A percentile compares a stretch with the other conserved stretches of the same genome.
Conservation (phyloP, 1,140 invertebrate genomes). For the Drosophila mauritiana region DNA sequence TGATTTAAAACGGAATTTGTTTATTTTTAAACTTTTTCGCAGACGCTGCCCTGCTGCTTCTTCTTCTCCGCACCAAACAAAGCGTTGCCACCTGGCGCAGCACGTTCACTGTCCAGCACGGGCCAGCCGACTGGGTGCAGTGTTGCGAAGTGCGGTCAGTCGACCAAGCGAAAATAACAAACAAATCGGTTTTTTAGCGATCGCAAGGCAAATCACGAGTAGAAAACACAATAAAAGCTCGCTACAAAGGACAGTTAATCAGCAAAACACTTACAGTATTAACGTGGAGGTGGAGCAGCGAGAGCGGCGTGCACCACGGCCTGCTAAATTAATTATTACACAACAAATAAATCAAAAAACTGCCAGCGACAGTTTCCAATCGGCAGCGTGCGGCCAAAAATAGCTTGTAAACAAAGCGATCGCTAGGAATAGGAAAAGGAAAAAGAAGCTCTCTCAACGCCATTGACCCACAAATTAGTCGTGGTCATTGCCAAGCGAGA, state of each 20-base stretch:
- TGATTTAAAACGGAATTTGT: slow-evolving; percentile 55
- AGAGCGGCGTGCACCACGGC: slow-evolving; percentile 45
- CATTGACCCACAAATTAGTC: slow-evolving; percentile 70
- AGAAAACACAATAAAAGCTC: slow-evolving; percentile 20
- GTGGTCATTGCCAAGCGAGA: slow-evolving; percentile 39
- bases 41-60: slow-evolving; percentile 26
- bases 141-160: slow-evolving; percentile 1
- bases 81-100: slow-evolving; percentile 37
- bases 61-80: slow-evolving; percentile 12
- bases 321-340: slow-evolving; percentile 80
- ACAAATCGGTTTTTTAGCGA: slow-evolving; percentile 30
- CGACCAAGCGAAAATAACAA: slow-evolving; percentile 26
- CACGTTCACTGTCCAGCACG: background rate
- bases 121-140: background rate
- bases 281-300: slow-evolving; percentile 16
- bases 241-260: background rate
- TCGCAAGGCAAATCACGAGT: slow-evolving; percentile 2
- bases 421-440: slow-evolving; percentile 66
- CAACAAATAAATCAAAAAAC: slow-evolving; percentile 82
- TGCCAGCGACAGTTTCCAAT: slow-evolving; percentile 48
- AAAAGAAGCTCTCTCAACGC: slow-evolving; percentile 52
- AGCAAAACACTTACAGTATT: slow-evolving; percentile 49
- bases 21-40: slow-evolving; percentile 78
- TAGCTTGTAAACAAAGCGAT: slow-evolving; percentile 74
- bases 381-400: slow-evolving; percentile 61